Evolutionary conservation across 2,113 vertebrate genomes (phyloP), one percentile per base, ranked within the genome.

Genomic region (Accipiter cooperii): DNA sequence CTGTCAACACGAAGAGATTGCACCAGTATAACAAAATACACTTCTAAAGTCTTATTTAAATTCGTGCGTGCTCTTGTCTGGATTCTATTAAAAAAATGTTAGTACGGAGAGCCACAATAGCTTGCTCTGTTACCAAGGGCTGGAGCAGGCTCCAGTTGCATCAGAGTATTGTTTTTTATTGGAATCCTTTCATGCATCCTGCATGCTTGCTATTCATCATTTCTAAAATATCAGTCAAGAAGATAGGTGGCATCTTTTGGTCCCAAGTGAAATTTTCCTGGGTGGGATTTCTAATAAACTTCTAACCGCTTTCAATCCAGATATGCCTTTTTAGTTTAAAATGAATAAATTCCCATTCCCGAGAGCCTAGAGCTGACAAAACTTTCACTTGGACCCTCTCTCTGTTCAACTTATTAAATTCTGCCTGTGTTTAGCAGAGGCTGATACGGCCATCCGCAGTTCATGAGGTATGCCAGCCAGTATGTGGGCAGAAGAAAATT

Each of bases 1-100:
- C 94, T 93, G 95, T 95, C 96, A 96, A 66, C 93, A 89, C 89
- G 73, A n/a, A 80, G 93, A 60, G 89, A 80, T 96, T 95, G 91
- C 94, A 94, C 74, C 92, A 69, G 46, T 25, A 0, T 18, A 79
- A 52, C 65, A 83, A 83, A 84, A 77, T 20, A 93, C 70, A 73
- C 78, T 95, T 36, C 93, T 77, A 12, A 93, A 88, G 60, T 63
- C 84, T 65, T 66, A 70, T 88, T 96, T 66, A 84, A 96, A 78
- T 91, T 85, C 89, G 49, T 94, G 74, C 2, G 3, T 46, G 63
- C 42, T 61, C 78, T 90, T 80, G 82, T 96, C 93, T 94, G 95
- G 95, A 70, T 96, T 93, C 89, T 77, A 82, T 97, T 97, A 96
- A 87, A 91, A 77, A 68, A 85, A 40, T 63, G 55, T 87, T 69